Evolutionary conservation across 2,797 vertebrate genomes (phyloP).

Genomic region (Tolypeutes matacus): DNA sequence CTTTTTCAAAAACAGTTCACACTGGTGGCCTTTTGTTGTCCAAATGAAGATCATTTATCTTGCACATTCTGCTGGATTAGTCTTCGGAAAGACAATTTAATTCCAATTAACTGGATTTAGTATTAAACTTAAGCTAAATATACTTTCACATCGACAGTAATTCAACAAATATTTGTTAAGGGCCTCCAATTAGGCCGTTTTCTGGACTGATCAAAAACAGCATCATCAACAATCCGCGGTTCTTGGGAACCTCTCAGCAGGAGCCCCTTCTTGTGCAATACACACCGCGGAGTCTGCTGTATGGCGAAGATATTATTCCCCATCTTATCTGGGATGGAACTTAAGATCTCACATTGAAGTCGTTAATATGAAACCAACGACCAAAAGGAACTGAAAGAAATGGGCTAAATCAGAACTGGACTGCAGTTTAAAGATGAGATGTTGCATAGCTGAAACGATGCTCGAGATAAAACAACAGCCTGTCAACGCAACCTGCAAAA

Average conservation of each 20-base stretch:
- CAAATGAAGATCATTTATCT: conserved; percentile 79
- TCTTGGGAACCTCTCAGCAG: neutral
- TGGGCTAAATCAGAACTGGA: neutral
- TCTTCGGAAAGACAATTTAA: conserved; percentile 85
- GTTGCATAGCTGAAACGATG: rapidly evolving
- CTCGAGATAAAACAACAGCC: neutral
- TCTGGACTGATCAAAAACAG: conserved; percentile 54
- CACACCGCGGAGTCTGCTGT: rapidly evolving
- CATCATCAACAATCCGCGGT: neutral
- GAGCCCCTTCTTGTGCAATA: rapidly evolving
- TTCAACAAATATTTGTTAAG: conserved; percentile 37
- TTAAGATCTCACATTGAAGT: neutral
- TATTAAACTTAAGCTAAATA: conserved; percentile 60
- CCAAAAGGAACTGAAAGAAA: neutral
- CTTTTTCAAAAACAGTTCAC: conserved; percentile 71
- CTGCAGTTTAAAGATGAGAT: neutral
- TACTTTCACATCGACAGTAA: neutral
- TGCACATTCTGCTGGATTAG: conserved; percentile 86
- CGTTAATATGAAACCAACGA: neutral
- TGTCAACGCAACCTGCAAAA: neutral
- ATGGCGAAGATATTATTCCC: rapidly evolving
- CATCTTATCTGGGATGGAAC: neutral
- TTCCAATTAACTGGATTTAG: conserved; percentile 78
- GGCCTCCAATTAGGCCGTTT: conserved; percentile 55
- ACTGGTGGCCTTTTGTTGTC: conserved; percentile 64